Percentiles rank a stretch among this genome's conserved stretches.
Conservation (phyloP, 1,140 invertebrate species). For the Drosophila lacteicornis region DNA sequence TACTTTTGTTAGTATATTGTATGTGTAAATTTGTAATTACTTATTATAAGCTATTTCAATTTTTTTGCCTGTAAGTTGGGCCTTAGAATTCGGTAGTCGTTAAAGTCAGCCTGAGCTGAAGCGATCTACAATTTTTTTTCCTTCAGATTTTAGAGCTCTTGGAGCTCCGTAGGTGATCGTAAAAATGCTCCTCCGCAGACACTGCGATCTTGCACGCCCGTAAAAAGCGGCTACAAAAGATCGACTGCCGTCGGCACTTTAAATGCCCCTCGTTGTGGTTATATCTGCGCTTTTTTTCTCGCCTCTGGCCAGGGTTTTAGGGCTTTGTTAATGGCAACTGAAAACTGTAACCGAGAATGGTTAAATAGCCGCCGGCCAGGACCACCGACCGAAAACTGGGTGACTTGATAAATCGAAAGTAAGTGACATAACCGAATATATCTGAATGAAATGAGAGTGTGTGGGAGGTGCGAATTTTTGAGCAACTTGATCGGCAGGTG, state of each 20-base stretch:
- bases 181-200: constrained; percentile 44
- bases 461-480: constrained; percentile 26
- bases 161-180: constrained; percentile 45
- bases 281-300: constrained; percentile 39
- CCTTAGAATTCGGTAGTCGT: constrained; percentile 76
- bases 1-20: background rate
- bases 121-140: constrained; percentile 32
- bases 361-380: constrained; percentile 46
- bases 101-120: constrained; percentile 39
- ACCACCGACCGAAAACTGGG: constrained; percentile 13
- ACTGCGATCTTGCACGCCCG: constrained; percentile 69
- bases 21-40: too few species aligned
- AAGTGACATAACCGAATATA: constrained; percentile 51
- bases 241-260: constrained; percentile 66
- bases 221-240: constrained; percentile 71
- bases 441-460: constrained; percentile 34
- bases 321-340: constrained; percentile 34
- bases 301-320: constrained; percentile 37
- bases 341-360: constrained; percentile 37
- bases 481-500: constrained; percentile 32
- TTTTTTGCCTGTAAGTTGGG: constrained; percentile 3
- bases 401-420: constrained; percentile 47
- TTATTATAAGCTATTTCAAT: background rate
- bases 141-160: constrained; percentile 11
- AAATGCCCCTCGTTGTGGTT: constrained; percentile 45